Evolutionary conservation across 2,113 vertebrate genomes (phyloP), one percentile per base, ranked within the genome.

Genomic region (Solenodon paradoxus): DNA sequence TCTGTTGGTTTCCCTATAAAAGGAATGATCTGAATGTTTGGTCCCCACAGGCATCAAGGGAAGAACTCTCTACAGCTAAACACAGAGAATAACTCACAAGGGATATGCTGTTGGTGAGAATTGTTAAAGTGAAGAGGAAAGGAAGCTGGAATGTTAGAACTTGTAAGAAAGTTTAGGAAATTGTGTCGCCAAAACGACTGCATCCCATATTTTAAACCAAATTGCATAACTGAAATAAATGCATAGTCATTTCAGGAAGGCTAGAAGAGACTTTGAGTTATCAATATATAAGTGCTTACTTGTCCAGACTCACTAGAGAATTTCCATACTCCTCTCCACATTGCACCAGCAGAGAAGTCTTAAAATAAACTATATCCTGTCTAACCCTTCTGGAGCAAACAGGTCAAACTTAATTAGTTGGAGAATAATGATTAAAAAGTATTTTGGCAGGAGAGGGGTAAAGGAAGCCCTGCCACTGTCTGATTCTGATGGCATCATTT

Each of bases 351-450:
- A 79, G 17, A 86, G 4, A 24, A 87, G 84, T 15, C 42, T 89
- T 83, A 28, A 83, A 93, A 94, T 49, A 51, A 93, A 64, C 66
- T 32, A 32, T 74, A 57, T 47, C 35, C 38, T 68, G 30, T 83
- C 13, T 90, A 66, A 72, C 88, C 55, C n/a, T 13, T 63, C 75
- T 35, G 38, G 85, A 89, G 24, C 26, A 85, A 93, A 93, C 24
- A 81, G 59, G 88, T 96, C 53, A 81, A 88, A 92, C 1, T 38
- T 72, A 40, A 95, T 78, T 77, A 81, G 61, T 24, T 83, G n/a
- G 55, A 77, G 49, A 92, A 92, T 90, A 81, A 92, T 81, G 90
- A 95, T 84, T n/a, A n/a, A 87, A 94, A 90, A 95, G 72, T 20
- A 26, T 84, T 94, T 88, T 95, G 10, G 32, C 49, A 78, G 68